phyloP scores from a whole-genome alignment of 2,888 invertebrate genomes.

The Cephus runcator region DNA sequence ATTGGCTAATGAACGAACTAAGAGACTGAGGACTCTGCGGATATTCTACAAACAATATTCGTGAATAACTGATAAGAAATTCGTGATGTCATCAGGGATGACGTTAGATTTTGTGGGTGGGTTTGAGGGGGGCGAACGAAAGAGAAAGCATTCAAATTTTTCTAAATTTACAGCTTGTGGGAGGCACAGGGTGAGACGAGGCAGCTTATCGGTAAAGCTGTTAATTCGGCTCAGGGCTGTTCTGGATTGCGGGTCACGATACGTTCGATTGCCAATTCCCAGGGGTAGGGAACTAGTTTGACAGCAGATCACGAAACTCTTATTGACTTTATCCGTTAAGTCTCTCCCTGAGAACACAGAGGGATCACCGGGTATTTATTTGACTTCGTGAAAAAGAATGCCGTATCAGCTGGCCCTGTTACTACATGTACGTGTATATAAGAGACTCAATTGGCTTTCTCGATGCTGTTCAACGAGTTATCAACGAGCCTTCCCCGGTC shows the following conservation, averaged over 20 bases:
- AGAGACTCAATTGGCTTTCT: not conserved
- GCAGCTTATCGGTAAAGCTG: not conserved
- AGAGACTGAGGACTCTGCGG: not conserved
- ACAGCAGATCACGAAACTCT: conserved; percentile 1
- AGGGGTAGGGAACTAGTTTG: not conserved
- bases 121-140: not conserved
- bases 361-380: not conserved
- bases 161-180: not conserved
- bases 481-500: not conserved
- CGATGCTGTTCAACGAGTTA: not conserved
- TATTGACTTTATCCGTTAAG: conserved; percentile 7
- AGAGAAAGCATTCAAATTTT: not conserved
- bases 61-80: not conserved
- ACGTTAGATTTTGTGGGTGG: too few species aligned
- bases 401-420: not conserved
- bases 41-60: not conserved
- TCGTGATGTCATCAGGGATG: not conserved
- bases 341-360: not conserved
- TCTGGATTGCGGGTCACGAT: not conserved
- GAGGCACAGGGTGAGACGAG: not conserved
- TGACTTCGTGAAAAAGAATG: not conserved
- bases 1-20: not conserved
- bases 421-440: not conserved
- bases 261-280: not conserved
- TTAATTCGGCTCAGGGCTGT: not conserved